Percentiles rank a stretch among this genome's conserved stretches.
Conservation (phyloP, 1,140 invertebrate genomes). For the Mactra quadrangularis region DNA sequence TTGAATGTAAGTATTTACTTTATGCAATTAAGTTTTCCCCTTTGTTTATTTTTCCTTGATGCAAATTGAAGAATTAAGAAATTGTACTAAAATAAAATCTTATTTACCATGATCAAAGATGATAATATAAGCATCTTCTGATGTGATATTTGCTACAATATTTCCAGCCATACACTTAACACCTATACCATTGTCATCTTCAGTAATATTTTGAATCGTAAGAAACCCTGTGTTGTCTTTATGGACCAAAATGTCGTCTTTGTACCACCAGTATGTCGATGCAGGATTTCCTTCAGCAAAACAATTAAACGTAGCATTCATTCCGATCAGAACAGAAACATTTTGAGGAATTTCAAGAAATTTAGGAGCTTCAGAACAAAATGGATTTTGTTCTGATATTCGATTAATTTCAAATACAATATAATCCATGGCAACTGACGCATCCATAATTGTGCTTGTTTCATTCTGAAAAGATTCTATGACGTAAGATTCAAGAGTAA, state of each 20-base stretch:
- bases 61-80: not conserved
- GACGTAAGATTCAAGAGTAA: conserved; percentile 6
- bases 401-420: not conserved
- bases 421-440: not conserved
- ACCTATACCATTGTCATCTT: conserved; percentile 1
- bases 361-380: conserved; percentile 32
- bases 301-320: not conserved
- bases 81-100: no score
- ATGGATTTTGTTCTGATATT: conserved; percentile 3
- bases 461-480: conserved; percentile 24
- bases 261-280: conserved; percentile 9
- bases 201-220: not conserved
- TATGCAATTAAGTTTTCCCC: not conserved
- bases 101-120: not conserved
- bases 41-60: not conserved
- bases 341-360: conserved; percentile 2
- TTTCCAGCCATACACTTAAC: not conserved
- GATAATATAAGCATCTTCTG: not conserved
- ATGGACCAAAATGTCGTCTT: not conserved
- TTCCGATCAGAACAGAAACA: conserved; percentile 6
- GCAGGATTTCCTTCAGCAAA: not conserved
- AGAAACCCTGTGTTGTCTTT: not conserved
- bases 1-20: not conserved
- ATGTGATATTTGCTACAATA: conserved; percentile 20
- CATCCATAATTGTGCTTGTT: not conserved